Evolutionary conservation across 2,113 vertebrate genomes (phyloP).

Genomic region (pig (Sus scrofa)): T2T-Sscrofa CM000816.6:46521001-46521500

Average conservation of each 20-base stretch:
- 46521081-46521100: neutral
- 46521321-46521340: neutral
- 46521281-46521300: neutral
- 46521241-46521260: neutral
- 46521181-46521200: neutral
- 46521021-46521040: neutral
- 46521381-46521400: neutral
- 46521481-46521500: neutral
- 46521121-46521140: neutral
- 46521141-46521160: neutral
- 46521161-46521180: neutral
- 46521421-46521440: neutral
- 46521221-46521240: neutral
- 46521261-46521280: neutral
- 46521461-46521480: neutral
- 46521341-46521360: neutral
- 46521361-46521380: neutral
- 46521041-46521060: neutral
- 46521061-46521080: neutral
- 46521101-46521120: neutral
- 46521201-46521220: neutral
- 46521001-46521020: neutral
- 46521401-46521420: neutral
- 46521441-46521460: neutral
- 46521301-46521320: neutral